Evolutionary conservation across 2,888 invertebrate genomes (phyloP), one percentile per base, ranked within the genome.

Genomic region (Podabrus alpinus): DNA sequence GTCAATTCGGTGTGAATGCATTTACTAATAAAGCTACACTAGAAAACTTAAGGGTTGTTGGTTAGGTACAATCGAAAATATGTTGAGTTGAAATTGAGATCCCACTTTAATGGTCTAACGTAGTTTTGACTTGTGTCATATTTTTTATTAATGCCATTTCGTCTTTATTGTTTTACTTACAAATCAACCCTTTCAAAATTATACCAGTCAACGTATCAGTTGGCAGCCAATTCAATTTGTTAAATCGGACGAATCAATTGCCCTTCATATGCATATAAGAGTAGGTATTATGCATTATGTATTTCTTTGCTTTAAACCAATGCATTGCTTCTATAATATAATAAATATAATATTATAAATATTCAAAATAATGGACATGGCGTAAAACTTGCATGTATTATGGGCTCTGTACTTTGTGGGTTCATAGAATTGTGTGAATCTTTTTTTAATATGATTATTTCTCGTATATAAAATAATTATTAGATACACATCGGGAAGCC

Each of bases 11-110:
- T 82, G 85, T 85, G 83, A 85, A 86, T 84, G 79, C 82, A 83
- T 84, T 83, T 82, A 79, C 85, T 86, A 86, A 86, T 86, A 85
- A 85, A 86, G 85, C 84, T 82, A 80, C 81, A 84, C 85, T 85
- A 85, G 84, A 85, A 83, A 83, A 77, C 79, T 69, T 75, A 79
- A 24, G 77, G 78, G 78, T 71, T 77, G 62, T 77, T 73, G 75
- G 45, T 45, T 45, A 45, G 45, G 69, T 72, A 75, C 75, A 77
- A 77, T 75, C 73, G 64, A 62, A 77, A 77, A 75, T 74, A 77
- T 77, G 75, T 75, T 69, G 73, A 75, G 77, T 77, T 77, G 77
- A 77, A 77, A 77, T 72, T 77, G 77, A 77, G 75, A 73, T 68
- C 45, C 45, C 60, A 75, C 71, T 75, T 77, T 71, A 76, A 73